A percentile compares a stretch with the other conserved stretches of the same genome.
These are phyloP conservation scores for Sarcophaga variegata DNA, from an alignment of 2,888 invertebrate genomes.

Conservation along the genomic window DNA sequence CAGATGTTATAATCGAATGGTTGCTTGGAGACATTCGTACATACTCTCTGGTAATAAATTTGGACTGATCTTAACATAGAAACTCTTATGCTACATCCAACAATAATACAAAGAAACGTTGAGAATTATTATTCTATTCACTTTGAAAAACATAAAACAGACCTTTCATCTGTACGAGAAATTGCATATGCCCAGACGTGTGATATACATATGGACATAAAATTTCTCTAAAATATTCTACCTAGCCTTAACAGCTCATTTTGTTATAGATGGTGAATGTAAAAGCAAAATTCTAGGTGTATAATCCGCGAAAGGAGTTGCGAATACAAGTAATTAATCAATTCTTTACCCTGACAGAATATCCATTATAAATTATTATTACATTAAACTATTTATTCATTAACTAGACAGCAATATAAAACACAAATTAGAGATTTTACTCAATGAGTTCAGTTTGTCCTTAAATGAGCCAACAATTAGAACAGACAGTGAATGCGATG, in stretches of 20 bases:
- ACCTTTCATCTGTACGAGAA: slow-evolving; percentile 44
- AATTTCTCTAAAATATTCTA: slow-evolving; percentile 41
- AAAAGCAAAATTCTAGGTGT: slow-evolving; percentile 40
- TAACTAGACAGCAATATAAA: slow-evolving; percentile 4
- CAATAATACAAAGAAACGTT: too few species aligned
- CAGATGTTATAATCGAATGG: too few species aligned
- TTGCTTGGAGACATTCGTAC: too few species aligned
- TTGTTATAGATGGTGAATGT: slow-evolving; percentile 41
- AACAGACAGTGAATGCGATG: slow-evolving; percentile 44
- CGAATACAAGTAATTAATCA: slow-evolving; percentile 36
- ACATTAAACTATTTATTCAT: neutral
- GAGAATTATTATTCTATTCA: too few species aligned
- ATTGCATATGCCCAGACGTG: slow-evolving; percentile 53
- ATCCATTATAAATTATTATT: too few species aligned
- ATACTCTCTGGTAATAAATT: too few species aligned
- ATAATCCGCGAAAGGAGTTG: slow-evolving; percentile 50
- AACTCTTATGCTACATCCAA: too few species aligned
- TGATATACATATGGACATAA: slow-evolving; percentile 46
- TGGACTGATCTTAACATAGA: too few species aligned
- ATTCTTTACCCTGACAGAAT: too few species aligned
- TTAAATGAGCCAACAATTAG: slow-evolving; percentile 39
- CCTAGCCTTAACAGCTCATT: slow-evolving; percentile 58
- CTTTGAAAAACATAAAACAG: slow-evolving; percentile 28
- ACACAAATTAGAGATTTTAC: slow-evolving; percentile 2
- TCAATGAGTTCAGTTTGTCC: slow-evolving; percentile 15